Percentiles rank a stretch among this genome's conserved stretches.
phyloP scores from a whole-genome alignment of 2,888 invertebrate genomes.

The Andrena fulva region DNA sequence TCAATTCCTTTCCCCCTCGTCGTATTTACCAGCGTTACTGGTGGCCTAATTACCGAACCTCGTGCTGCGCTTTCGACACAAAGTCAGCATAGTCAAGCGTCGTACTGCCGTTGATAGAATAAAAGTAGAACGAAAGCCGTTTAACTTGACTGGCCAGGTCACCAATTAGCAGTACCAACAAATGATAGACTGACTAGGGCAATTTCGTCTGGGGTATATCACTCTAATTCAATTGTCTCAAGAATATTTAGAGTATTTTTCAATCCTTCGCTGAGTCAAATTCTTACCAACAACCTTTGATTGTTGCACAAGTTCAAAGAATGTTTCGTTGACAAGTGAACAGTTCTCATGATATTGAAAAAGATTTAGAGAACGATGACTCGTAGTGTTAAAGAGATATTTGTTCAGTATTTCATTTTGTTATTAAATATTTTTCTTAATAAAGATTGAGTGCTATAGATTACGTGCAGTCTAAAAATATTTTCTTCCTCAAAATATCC shows the following conservation, averaged over 20 bases:
- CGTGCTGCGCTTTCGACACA: not conserved
- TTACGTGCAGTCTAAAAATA: too few relatives aligned
- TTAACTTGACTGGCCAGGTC: conserved; percentile 43
- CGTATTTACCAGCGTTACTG: conserved; percentile 36
- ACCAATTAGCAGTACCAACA: conserved; percentile 54
- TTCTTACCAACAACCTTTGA: not conserved
- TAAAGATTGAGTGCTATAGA: too few relatives aligned
- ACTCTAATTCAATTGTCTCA: not conserved
- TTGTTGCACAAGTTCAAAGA: not conserved
- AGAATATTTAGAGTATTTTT: not conserved
- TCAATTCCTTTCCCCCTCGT: conserved; percentile 40
- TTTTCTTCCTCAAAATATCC: too few relatives aligned
- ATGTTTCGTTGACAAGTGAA: not conserved
- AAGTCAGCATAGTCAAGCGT: conserved; percentile 14
- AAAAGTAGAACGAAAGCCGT: conserved; percentile 64
- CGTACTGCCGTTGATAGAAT: conserved; percentile 34
- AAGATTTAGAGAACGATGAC: not conserved
- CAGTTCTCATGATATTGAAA: not conserved
- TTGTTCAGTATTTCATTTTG: too few relatives aligned
- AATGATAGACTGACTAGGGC: conserved; percentile 32
- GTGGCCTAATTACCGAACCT: conserved; percentile 45
- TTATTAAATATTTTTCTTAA: too few relatives aligned
- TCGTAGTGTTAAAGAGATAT: not conserved
- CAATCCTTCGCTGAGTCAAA: not conserved
- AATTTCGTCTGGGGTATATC: not conserved